phyloP scores from a whole-genome alignment of 1,140 invertebrate genomes.

The Drosophila virilis region DNA sequence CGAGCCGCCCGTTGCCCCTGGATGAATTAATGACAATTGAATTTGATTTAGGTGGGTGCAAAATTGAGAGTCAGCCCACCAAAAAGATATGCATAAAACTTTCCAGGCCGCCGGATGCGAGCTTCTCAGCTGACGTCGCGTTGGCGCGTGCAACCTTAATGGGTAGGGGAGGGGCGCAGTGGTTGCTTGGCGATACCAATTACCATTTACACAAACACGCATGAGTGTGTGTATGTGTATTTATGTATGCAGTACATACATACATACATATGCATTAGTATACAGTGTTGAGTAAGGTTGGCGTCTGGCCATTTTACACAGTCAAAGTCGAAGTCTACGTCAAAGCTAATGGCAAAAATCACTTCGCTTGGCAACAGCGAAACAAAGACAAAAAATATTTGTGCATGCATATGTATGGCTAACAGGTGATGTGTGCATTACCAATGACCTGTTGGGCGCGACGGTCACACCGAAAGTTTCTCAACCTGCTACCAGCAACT shows the following conservation, averaged over 20 bases:
- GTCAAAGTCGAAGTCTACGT: constrained; percentile 39
- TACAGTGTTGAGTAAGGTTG: constrained; percentile 38
- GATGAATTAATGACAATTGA: constrained; percentile 29
- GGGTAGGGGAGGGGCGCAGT: constrained; percentile 36
- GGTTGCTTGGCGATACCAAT: constrained; percentile 25
- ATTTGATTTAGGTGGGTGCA: constrained; percentile 32
- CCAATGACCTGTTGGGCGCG: constrained; percentile 37
- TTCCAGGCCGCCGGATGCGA: constrained; percentile 24
- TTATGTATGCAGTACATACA: not conserved
- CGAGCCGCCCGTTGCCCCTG: constrained; percentile 9
- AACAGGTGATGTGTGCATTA: constrained; percentile 26
- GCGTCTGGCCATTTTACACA: constrained; percentile 26
- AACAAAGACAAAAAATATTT: constrained; percentile 42
- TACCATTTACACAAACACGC: constrained; percentile 18
- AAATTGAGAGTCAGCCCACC: constrained; percentile 41
- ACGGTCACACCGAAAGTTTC: constrained; percentile 41
- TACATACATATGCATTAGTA: not conserved
- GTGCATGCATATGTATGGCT: constrained; percentile 11
- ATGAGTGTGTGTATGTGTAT: not conserved
- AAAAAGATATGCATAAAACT: constrained; percentile 24
- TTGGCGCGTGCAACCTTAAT: constrained; percentile 34
- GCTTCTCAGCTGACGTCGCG: constrained; percentile 18
- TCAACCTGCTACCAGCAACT: constrained; percentile 9
- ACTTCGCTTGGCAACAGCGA: constrained; percentile 59
- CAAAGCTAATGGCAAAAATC: constrained; percentile 43